phyloP scores from a whole-genome alignment of 2,113 vertebrate species.

The Sceloporus undulatus region DNA sequence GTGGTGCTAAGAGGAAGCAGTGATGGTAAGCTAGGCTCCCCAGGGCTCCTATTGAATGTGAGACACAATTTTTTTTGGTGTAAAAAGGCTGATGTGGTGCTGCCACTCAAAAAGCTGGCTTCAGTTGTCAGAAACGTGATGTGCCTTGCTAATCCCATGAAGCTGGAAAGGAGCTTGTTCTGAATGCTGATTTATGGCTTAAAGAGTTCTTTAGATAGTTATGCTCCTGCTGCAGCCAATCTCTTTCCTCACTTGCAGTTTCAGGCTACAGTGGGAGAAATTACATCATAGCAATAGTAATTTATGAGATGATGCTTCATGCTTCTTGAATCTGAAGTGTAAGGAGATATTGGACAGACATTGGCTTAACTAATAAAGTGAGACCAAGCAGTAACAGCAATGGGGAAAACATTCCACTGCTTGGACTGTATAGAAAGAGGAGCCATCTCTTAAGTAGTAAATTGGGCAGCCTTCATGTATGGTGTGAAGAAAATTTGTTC shows the following conservation, averaged over 20 bases:
- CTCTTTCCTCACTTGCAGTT: conserved; percentile 37
- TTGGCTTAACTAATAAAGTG: conserved; percentile 54
- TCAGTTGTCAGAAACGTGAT: not conserved
- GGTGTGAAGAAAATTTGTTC: not conserved
- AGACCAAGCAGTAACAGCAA: conserved; percentile 34
- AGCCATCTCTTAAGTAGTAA: not conserved
- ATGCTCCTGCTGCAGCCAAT: conserved; percentile 55
- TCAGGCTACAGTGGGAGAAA: conserved; percentile 25
- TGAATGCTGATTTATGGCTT: conserved; percentile 52
- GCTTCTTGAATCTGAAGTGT: conserved; percentile 51
- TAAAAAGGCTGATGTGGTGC: conserved; percentile 10
- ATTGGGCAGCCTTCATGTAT: not conserved
- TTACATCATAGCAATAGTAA: conserved; percentile 59
- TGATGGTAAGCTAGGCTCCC: conserved; percentile 86
- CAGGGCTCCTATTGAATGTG: accelerated
- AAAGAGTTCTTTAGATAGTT: conserved; percentile 40
- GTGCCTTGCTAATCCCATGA: conserved; percentile 32
- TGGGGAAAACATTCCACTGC: conserved; percentile 25
- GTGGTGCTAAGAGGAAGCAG: conserved; percentile 93
- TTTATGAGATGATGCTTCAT: conserved; percentile 58
- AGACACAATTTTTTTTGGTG: accelerated
- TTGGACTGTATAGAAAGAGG: conserved; percentile 21
- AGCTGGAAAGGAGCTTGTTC: not conserved
- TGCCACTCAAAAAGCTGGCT: conserved; percentile 4
- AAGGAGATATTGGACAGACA: conserved; percentile 55